phyloP scores from a whole-genome alignment of 2,113 vertebrate genomes.

The Dicaeum eximium region DNA sequence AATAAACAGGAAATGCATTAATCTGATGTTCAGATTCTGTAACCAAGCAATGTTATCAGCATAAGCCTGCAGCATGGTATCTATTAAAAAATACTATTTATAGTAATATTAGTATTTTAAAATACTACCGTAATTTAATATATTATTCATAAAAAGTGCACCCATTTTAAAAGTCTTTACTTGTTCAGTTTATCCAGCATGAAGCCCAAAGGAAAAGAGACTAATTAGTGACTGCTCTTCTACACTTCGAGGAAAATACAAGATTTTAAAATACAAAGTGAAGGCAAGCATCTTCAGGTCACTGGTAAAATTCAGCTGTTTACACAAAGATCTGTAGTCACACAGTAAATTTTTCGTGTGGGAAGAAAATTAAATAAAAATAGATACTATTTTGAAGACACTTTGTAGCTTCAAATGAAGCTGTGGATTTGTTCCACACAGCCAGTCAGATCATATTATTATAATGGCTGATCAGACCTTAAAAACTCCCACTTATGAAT shows the following conservation, averaged over 20 bases:
- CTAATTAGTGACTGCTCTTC: neutral
- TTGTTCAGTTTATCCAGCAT: neutral
- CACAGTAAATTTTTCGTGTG: neutral
- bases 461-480: neutral
- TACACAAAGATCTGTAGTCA: neutral
- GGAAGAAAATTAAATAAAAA: neutral
- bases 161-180: neutral
- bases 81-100: neutral
- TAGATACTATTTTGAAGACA: neutral
- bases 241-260: accelerated
- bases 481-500: neutral
- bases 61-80: neutral
- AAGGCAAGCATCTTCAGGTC: neutral
- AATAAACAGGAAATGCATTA: neutral
- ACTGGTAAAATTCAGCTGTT: neutral
- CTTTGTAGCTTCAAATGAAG: neutral
- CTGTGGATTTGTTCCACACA: neutral
- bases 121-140: neutral
- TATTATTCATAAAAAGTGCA: neutral
- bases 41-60: neutral
- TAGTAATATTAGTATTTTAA: neutral
- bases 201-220: neutral
- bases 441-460: neutral
- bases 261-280: neutral
- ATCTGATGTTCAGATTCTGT: neutral